Percentiles rank a stretch among this genome's conserved stretches.
phyloP scores from a whole-genome alignment of 2,888 invertebrate genomes.

The Heliconius sara region DNA sequence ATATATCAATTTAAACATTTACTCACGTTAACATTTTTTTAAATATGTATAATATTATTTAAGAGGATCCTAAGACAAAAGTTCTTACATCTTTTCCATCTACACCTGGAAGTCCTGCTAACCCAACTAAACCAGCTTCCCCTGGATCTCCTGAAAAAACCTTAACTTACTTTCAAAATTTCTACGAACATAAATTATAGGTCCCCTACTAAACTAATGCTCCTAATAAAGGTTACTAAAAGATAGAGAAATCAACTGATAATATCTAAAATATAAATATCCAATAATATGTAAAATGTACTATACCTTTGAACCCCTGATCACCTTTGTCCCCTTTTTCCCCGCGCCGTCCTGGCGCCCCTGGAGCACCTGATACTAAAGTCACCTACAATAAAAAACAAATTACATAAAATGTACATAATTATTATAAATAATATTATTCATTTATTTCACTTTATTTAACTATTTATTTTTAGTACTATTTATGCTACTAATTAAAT shows the following conservation, averaged over 20 bases:
- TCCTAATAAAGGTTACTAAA: too few species aligned
- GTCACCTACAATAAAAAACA: conserved; percentile 54
- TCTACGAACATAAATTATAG: too few species aligned
- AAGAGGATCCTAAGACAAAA: background rate
- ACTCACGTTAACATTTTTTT: too few species aligned
- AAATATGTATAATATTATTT: too few species aligned
- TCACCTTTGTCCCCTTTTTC: conserved; percentile 69
- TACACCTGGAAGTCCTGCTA: conserved; percentile 61
- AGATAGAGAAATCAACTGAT: too few species aligned
- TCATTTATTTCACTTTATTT: too few species aligned
- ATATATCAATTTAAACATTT: background rate
- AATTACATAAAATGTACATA: background rate
- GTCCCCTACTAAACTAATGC: too few species aligned
- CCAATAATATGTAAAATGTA: background rate
- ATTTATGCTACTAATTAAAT: too few species aligned
- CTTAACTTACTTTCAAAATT: too few species aligned
- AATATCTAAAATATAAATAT: too few species aligned
- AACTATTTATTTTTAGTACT: too few species aligned
- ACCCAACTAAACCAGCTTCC: conserved; percentile 62
- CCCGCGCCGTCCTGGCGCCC: conserved; percentile 60
- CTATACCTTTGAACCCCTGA: conserved; percentile 64
- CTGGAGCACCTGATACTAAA: conserved; percentile 54
- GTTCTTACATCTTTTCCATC: conserved; percentile 68
- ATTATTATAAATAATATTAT: too few species aligned
- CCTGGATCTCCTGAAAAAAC: conserved; percentile 64